Conservation (phyloP, 1,140 invertebrate genomes). For the Caenorhabditis inopinata region DNA sequence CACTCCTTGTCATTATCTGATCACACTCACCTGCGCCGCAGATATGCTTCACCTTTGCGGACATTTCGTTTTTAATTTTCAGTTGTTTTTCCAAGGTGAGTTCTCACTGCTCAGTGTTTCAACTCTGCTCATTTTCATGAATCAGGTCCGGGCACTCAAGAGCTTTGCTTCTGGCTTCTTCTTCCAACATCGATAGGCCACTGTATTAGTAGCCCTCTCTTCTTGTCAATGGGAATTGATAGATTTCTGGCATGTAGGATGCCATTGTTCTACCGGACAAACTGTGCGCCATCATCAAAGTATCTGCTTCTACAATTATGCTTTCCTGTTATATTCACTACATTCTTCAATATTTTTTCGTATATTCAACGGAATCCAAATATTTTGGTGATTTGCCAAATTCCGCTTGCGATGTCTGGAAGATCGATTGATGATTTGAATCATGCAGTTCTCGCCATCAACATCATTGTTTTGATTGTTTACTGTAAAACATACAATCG, state of each 20-base stretch:
- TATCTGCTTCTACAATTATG: not conserved
- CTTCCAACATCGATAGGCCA: not conserved
- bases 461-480: no score
- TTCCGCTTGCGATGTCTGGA: no score
- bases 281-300: no score
- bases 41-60: constrained; percentile 3
- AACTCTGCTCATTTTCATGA: not conserved
- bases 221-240: not conserved
- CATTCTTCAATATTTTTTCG: not conserved
- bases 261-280: not conserved
- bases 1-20: not conserved
- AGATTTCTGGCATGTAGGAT: not conserved
- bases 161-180: not conserved
- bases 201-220: not conserved
- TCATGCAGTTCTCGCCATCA: no score
- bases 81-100: not conserved
- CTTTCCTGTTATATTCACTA: not conserved
- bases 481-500: no score
- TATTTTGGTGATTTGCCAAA: no score
- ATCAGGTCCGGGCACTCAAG: constrained; percentile 4
- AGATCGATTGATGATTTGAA: no score
- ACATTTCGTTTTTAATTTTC: constrained; percentile 12
- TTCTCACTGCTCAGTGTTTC: not conserved
- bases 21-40: not conserved
- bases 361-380: no score